Base-by-base conservation (phyloP, 2,888 invertebrate species). In the Druceiella hillmani region DNA sequence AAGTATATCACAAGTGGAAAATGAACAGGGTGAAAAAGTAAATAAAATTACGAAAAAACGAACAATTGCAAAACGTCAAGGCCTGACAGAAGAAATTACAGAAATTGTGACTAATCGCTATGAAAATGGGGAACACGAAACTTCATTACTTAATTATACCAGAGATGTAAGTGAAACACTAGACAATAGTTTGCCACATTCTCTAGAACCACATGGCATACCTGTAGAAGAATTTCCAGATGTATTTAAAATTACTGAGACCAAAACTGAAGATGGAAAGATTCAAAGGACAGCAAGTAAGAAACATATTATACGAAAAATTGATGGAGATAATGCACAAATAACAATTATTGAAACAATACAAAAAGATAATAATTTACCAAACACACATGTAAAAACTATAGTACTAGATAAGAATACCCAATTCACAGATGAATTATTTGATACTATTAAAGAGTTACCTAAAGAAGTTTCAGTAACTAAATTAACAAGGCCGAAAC, bases 41-140 rank as follows among this genome's bases (percentile, higher is more conserved):
- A 50, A 55, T 38, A n/a, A n/a, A n/a, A n/a, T n/a, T n/a, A 48
- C 42, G 31, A 40, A 47, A 47, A 52, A 49, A 32, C 39, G 54
- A 4, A 43, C 56, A 5, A 54, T 56, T 1, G 57, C 42, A 32
- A 45, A 47, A 17, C 41, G 55, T 36, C 48, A 3, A 44, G 66
- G 59, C 33, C 50, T 55, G 27, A 62, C 57, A 48, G 55, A 64
- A 26, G 66, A 73, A 50, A 51, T 65, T 9, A 72, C 66, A 0
- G 62, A 68, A 58, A 67, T 72, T 33, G 53, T 60, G 32, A 64
- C 63, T 11, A 54, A 65, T 25, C 59, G 61, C 49, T 56, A 64
- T 49, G 66, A 66, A 38, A 62, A 59, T 6, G 53, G 58, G 36
- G 54, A 63, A 38, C 72, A 72, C 1, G 51, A 59, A 45, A 59